A percentile compares a stretch with the other conserved stretches of the same genome.
These are phyloP conservation scores for Festucalex cinctus DNA, from an alignment of 2,113 vertebrate species.

Conservation along the genomic window DNA sequence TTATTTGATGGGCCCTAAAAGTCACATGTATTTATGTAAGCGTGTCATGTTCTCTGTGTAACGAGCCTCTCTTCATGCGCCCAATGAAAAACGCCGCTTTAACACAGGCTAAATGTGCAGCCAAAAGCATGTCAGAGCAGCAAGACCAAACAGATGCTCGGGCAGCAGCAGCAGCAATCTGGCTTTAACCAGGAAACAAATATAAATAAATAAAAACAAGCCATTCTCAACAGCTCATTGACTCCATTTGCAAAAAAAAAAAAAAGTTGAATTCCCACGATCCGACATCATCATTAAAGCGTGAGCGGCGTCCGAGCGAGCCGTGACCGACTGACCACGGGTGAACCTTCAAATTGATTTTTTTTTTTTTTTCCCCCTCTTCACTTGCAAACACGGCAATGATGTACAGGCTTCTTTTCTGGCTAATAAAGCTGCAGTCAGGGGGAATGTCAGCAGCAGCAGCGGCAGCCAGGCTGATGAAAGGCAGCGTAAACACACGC, in stretches of 20 bases:
- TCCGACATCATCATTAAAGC: constrained; percentile 46
- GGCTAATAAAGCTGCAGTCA: constrained; percentile 36
- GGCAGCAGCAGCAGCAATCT: constrained; percentile 38
- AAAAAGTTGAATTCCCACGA: constrained; percentile 27
- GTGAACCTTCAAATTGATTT: constrained; percentile 53
- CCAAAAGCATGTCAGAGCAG: constrained; percentile 57
- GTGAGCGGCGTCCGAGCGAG: constrained; percentile 14
- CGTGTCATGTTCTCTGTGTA: constrained; percentile 64
- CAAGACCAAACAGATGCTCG: constrained; percentile 67
- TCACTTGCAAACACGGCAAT: constrained; percentile 25
- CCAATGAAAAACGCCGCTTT: constrained; percentile 69
- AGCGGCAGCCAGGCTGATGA: neutral
- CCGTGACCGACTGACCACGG: constrained; percentile 46
- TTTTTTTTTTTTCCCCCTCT: neutral
- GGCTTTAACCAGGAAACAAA: constrained; percentile 34
- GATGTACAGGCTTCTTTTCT: constrained; percentile 29
- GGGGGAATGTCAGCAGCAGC: constrained; percentile 28
- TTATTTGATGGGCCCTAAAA: constrained; percentile 47
- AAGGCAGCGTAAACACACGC: constrained; percentile 1
- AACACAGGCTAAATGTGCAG: constrained; percentile 67
- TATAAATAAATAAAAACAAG: constrained; percentile 19
- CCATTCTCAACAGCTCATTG: constrained; percentile 61
- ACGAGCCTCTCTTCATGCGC: constrained; percentile 64
- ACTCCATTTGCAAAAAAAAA: constrained; percentile 43
- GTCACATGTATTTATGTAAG: constrained; percentile 69